phyloP scores from a whole-genome alignment of 2,888 invertebrate species.

The Limulus polyphemus region DNA sequence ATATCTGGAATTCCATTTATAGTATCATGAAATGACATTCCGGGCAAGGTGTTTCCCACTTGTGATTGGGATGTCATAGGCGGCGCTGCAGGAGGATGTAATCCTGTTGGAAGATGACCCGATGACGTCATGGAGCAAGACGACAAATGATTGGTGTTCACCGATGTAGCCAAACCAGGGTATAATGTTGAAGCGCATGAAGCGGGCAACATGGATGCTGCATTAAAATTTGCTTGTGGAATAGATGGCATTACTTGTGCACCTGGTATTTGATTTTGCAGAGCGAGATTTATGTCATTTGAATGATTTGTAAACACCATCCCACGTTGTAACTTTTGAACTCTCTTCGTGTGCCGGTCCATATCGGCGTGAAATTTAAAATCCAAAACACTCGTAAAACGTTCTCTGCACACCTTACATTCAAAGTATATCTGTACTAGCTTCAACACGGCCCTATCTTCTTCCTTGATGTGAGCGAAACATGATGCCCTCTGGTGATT shows the following conservation, averaged over 20 bases:
- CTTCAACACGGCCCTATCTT: constrained; percentile 43
- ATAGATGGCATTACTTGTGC: background rate
- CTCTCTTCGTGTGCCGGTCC: constrained; percentile 23
- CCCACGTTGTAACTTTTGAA: constrained; percentile 21
- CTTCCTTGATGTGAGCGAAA: constrained; percentile 42
- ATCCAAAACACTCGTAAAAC: constrained; percentile 35
- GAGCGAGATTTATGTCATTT: too few species aligned
- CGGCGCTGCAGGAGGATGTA: background rate
- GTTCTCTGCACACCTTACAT: constrained; percentile 51
- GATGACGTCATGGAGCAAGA: background rate
- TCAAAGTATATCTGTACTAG: constrained; percentile 62
- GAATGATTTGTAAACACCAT: background rate
- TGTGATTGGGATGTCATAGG: background rate
- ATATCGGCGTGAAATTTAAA: constrained; percentile 35
- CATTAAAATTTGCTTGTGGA: background rate
- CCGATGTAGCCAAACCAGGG: background rate
- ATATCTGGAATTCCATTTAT: background rate
- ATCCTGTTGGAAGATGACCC: background rate
- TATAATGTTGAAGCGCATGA: background rate
- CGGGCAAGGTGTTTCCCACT: background rate
- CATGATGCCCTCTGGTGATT: constrained; percentile 53
- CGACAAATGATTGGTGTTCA: background rate
- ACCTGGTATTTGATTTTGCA: background rate
- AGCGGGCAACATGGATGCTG: background rate
- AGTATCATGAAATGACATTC: background rate